Percentiles rank a stretch among this genome's conserved stretches.
phyloP scores from a whole-genome alignment of 37 sponge, comb jelly and placozoan species.

The Hormiphora californensis region DNA sequence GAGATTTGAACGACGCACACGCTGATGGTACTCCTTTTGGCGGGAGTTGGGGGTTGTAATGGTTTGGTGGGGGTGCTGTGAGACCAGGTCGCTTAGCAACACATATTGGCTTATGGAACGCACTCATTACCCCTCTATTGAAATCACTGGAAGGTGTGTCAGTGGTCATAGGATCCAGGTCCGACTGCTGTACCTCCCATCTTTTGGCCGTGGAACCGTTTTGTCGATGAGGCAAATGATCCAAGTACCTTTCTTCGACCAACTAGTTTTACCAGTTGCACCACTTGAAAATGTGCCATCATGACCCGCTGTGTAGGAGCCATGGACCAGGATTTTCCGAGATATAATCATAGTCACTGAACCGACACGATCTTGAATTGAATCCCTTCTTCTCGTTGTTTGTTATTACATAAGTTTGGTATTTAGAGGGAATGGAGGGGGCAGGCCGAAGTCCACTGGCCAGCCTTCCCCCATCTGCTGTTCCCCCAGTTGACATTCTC shows the following conservation, averaged over 20 bases:
- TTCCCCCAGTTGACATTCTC: neutral
- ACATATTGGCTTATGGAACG: slow-evolving; percentile 40
- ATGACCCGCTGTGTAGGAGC: no score
- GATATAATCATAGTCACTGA: slow-evolving; percentile 56
- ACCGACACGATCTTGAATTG: slow-evolving; percentile 66
- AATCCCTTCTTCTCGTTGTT: slow-evolving; percentile 75
- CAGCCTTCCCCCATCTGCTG: no score
- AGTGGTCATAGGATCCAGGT: slow-evolving; percentile 38
- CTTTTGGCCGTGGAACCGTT: neutral
- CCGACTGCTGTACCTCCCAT: neutral
- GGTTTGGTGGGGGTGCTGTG: slow-evolving; percentile 19
- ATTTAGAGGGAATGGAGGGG: slow-evolving; percentile 85
- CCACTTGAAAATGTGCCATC: no score
- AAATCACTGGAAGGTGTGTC: neutral
- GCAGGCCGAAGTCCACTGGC: slow-evolving; percentile 44
- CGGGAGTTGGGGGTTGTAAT: slow-evolving; percentile 23
- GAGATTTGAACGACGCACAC: slow-evolving; percentile 1
- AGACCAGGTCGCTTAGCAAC: neutral
- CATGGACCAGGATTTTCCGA: slow-evolving; percentile 53
- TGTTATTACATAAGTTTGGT: slow-evolving; percentile 68
- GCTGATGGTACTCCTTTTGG: neutral
- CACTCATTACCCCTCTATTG: slow-evolving; percentile 31
- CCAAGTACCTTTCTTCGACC: slow-evolving; percentile 52
- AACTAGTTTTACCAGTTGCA: neutral
- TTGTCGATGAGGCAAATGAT: slow-evolving; percentile 48